Evolutionary conservation across 2,797 vertebrate species (phyloP).

Genomic region (Hapalemur alaotrensis): DNA sequence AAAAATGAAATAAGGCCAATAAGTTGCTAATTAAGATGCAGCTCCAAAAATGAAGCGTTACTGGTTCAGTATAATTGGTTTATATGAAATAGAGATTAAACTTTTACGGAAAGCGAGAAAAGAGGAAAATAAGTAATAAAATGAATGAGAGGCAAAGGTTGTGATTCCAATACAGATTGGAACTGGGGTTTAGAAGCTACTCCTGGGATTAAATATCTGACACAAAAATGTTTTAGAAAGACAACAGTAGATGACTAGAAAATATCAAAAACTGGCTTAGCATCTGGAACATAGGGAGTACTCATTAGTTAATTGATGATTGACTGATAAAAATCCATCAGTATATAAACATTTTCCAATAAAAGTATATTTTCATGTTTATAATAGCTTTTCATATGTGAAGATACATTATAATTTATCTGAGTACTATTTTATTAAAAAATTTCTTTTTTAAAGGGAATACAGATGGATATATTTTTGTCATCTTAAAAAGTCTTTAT

Average conservation of each 20-base stretch:
- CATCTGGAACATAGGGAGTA: neutral
- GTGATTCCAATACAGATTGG: neutral
- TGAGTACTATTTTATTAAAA: neutral
- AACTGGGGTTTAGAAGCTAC: neutral
- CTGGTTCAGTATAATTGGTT: neutral
- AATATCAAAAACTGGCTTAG: neutral
- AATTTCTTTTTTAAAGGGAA: slow-evolving; percentile 11
- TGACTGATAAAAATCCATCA: neutral
- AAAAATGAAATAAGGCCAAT: neutral
- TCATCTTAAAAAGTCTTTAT: neutral
- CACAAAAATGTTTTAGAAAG: neutral
- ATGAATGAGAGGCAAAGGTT: neutral
- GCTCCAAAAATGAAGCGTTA: neutral
- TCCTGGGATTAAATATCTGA: neutral
- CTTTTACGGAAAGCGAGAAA: neutral
- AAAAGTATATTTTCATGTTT: neutral
- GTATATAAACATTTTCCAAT: neutral
- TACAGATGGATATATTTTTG: neutral
- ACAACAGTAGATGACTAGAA: neutral
- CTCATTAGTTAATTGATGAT: neutral
- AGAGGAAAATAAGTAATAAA: neutral
- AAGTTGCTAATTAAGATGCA: neutral
- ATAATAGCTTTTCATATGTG: neutral
- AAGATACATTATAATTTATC: neutral
- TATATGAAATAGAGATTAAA: neutral